Percentiles rank a stretch among this genome's conserved stretches.
These are phyloP conservation scores for Palloptera scutellata DNA, from an alignment of 2,888 invertebrate species.

Conservation along the genomic window DNA sequence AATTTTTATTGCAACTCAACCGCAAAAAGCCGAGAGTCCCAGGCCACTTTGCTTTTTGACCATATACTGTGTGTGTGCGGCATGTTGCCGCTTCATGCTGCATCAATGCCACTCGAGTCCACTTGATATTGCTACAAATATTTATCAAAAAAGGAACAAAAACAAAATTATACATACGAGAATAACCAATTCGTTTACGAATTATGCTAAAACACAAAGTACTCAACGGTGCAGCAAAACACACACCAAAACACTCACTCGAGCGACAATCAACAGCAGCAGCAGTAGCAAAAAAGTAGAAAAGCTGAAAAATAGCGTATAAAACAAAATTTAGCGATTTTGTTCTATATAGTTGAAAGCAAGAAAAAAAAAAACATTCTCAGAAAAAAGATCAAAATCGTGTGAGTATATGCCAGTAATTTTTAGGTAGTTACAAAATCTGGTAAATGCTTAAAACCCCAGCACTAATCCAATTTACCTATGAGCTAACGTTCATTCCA, in stretches of 20 bases:
- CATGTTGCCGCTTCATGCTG: too few species aligned
- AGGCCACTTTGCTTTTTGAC: slow-evolving; percentile 35
- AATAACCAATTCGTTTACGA: slow-evolving; percentile 20
- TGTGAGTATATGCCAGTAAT: slow-evolving; percentile 30
- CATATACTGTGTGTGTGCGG: slow-evolving; percentile 41
- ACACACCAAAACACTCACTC: slow-evolving; percentile 24
- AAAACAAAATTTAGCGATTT: slow-evolving; percentile 8
- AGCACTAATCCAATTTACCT: slow-evolving; percentile 53
- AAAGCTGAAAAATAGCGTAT: not conserved
- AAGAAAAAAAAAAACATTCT: slow-evolving; percentile 10
- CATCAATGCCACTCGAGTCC: slow-evolving; percentile 23
- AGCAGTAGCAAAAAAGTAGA: not conserved
- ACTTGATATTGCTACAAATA: slow-evolving; percentile 25
- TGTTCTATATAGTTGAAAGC: slow-evolving; percentile 35
- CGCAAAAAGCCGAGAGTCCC: slow-evolving; percentile 12
- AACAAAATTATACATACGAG: slow-evolving; percentile 12
- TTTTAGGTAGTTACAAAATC: slow-evolving; percentile 42
- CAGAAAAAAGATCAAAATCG: slow-evolving; percentile 31
- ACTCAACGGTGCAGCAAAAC: slow-evolving; percentile 43
- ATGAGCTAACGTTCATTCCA: slow-evolving; percentile 22
- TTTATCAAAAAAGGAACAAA: slow-evolving; percentile 5
- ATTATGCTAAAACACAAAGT: slow-evolving; percentile 40
- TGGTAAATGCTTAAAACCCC: slow-evolving; percentile 50
- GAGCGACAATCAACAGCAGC: not conserved
- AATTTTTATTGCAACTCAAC: slow-evolving; percentile 24